A percentile compares a stretch with the other conserved stretches of the same genome.
Evolutionary conservation across 2,888 invertebrate species (phyloP).

Genomic region (Pandemis cinnamomeana): DNA sequence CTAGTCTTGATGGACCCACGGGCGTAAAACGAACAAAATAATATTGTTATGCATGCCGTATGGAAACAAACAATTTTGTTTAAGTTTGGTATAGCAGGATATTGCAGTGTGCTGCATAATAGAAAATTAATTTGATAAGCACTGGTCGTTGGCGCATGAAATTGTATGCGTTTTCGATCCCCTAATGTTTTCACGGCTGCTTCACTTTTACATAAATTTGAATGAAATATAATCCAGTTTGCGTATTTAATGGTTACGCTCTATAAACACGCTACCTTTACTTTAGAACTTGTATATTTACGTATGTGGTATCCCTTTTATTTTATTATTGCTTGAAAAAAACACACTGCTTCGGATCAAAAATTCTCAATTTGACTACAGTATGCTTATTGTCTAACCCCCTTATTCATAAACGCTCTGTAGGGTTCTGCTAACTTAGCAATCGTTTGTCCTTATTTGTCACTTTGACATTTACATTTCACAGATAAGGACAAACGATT

Average conservation of each 20-base stretch:
- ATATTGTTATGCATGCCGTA: not conserved
- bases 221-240: constrained; percentile 33
- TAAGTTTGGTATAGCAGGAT: not conserved
- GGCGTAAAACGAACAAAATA: too few relatives aligned
- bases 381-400: too few relatives aligned
- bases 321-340: not conserved
- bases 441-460: too few relatives aligned
- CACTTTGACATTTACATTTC: too few relatives aligned
- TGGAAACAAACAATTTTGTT: not conserved
- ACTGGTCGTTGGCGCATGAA: constrained; percentile 26
- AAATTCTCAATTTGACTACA: too few relatives aligned
- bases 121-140: constrained; percentile 31
- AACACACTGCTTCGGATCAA: too few relatives aligned
- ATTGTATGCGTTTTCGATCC: constrained; percentile 39
- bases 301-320: not conserved
- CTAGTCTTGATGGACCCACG: not conserved
- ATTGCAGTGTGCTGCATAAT: constrained; percentile 1
- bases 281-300: not conserved
- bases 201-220: constrained; percentile 40
- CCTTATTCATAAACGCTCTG: too few relatives aligned
- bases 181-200: constrained; percentile 37
- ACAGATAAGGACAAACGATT: too few relatives aligned
- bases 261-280: not conserved
- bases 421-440: too few relatives aligned
- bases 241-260: constrained; percentile 2